A percentile compares a stretch with the other conserved stretches of the same genome.
These are phyloP conservation scores for Synergus itoensis DNA, from an alignment of 2,888 invertebrate species.

Conservation along the genomic window DNA sequence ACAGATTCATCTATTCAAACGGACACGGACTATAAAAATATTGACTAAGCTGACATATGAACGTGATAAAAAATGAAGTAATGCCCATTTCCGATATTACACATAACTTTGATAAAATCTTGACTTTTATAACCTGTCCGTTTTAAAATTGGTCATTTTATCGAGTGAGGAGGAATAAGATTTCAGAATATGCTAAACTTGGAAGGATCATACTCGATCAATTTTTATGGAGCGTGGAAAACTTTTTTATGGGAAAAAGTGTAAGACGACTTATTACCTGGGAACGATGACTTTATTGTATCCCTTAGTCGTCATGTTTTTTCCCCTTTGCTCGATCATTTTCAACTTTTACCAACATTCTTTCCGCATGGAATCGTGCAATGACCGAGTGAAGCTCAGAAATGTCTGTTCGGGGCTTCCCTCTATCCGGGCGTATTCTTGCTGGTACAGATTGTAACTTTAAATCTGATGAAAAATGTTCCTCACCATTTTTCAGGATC, in stretches of 20 bases:
- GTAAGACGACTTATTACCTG: slow-evolving; percentile 27
- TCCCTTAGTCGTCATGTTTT: neutral
- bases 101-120: neutral
- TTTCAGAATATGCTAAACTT: neutral
- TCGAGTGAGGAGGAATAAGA: neutral
- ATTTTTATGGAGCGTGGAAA: slow-evolving; percentile 14
- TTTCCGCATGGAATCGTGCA: slow-evolving; percentile 1
- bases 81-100: neutral
- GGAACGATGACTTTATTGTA: slow-evolving; percentile 24
- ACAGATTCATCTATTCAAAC: no score
- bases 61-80: neutral
- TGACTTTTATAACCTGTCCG: neutral
- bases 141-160: slow-evolving; percentile 9
- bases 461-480: slow-evolving; percentile 70
- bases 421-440: slow-evolving; percentile 30
- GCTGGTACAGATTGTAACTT: slow-evolving; percentile 66
- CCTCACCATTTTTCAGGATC: slow-evolving; percentile 71
- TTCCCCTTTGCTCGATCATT: neutral
- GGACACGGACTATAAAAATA: neutral
- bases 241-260: slow-evolving; percentile 22
- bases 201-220: slow-evolving; percentile 28
- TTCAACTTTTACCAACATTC: neutral
- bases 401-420: slow-evolving; percentile 3
- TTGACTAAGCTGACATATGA: neutral
- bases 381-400: slow-evolving; percentile 6